Percentiles rank a stretch among this genome's conserved stretches.
Conservation (phyloP, 2,888 invertebrate species). For the Cheilosia grossa region DNA sequence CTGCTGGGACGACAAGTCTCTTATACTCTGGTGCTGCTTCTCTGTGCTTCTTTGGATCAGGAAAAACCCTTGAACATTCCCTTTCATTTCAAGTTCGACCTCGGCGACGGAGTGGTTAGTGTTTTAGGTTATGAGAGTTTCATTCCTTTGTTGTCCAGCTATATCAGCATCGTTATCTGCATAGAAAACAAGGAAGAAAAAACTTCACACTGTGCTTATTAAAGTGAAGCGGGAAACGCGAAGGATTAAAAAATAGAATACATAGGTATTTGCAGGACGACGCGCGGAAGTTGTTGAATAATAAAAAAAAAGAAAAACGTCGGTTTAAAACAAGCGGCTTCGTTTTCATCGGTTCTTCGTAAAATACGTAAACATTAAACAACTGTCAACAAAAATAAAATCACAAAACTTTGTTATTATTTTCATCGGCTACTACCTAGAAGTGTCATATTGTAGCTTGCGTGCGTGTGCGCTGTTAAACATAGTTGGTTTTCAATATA, state of each 20-base stretch:
- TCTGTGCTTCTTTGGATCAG: constrained; percentile 65
- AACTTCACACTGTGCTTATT: constrained; percentile 13
- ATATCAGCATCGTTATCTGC: constrained; percentile 40
- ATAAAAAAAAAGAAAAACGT: background rate
- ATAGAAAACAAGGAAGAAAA: constrained; percentile 6
- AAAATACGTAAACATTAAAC: constrained; percentile 59
- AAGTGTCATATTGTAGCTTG: constrained; percentile 8
- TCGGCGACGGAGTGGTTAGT: constrained; percentile 76
- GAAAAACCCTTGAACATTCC: constrained; percentile 78
- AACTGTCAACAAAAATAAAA: constrained; percentile 45
- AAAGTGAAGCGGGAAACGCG: constrained; percentile 34
- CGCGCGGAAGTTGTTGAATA: constrained; percentile 2
- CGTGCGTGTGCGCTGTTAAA: constrained; percentile 51
- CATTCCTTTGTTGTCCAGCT: constrained; percentile 58
- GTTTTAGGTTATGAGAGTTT: constrained; percentile 68
- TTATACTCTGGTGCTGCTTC: constrained; percentile 41
- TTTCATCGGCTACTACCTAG: constrained; percentile 1
- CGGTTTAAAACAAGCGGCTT: background rate
- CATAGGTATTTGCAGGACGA: background rate
- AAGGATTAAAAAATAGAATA: constrained; percentile 23
- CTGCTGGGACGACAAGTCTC: constrained; percentile 53
- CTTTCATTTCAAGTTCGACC: constrained; percentile 80
- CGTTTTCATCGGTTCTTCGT: constrained; percentile 18
- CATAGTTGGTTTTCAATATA: constrained; percentile 1
- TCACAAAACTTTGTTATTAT: constrained; percentile 31